phyloP scores from a whole-genome alignment of 1,140 invertebrate species.

The Leguminivora glycinivorella region DNA sequence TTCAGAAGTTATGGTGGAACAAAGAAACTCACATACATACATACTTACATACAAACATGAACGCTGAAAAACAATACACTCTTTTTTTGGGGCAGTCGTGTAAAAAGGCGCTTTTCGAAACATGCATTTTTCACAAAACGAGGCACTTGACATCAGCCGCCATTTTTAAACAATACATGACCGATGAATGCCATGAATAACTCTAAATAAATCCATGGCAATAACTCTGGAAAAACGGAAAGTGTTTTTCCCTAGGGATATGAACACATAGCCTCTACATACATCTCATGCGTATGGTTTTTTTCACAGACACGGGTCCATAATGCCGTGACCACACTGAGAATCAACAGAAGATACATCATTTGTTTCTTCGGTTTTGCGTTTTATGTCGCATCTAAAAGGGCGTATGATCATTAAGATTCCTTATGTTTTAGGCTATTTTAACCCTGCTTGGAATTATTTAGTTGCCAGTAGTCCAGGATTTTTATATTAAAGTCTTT shows the following conservation, averaged over 20 bases:
- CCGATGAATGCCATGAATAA: constrained; percentile 18
- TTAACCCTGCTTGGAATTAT: not conserved
- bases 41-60: too few species aligned
- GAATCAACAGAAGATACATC: not conserved
- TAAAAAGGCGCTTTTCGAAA: not conserved
- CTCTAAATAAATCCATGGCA: constrained; percentile 15
- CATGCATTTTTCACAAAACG: not conserved
- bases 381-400: not conserved
- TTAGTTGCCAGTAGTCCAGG: not conserved
- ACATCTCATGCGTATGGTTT: not conserved
- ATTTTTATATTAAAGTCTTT: not conserved
- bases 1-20: too few species aligned
- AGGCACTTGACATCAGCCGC: not conserved
- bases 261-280: not conserved
- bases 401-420: not conserved
- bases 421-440: not conserved
- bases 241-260: constrained; percentile 4
- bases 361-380: not conserved
- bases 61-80: too few species aligned
- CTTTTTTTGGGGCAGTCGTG: too few species aligned
- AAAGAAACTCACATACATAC: too few species aligned
- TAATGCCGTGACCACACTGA: not conserved
- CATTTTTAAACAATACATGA: constrained; percentile 18
- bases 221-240: constrained; percentile 11
- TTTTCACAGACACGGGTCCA: not conserved